These are phyloP conservation scores for Lepidocyrtinus sp. DNA, from an alignment of 2,888 invertebrate genomes.

Conservation along the genomic window DNA sequence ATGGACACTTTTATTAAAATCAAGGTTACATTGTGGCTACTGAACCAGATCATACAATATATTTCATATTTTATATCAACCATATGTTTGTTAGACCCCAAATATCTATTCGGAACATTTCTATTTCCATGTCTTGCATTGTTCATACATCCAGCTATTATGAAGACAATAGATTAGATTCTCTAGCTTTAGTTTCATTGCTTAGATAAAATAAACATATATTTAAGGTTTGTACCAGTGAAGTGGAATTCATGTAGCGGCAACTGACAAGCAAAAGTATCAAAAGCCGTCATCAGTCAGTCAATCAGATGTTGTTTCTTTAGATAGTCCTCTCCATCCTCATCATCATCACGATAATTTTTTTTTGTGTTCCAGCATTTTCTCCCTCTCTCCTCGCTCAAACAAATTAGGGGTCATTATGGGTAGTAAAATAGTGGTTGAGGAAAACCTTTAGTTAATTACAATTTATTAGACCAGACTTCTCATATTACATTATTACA, in stretches of 20 bases:
- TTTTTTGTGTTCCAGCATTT: slow-evolving; percentile 49
- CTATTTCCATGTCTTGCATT: too few species aligned
- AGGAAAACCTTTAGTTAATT: slow-evolving; percentile 66
- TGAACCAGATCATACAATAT: slow-evolving; percentile 18
- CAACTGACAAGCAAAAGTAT: slow-evolving; percentile 44
- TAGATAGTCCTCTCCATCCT: slow-evolving; percentile 13
- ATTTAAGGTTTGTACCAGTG: slow-evolving; percentile 4
- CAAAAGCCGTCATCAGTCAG: slow-evolving; percentile 53
- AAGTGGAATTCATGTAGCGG: slow-evolving; percentile 44
- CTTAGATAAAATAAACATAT: background rate
- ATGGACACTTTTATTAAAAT: slow-evolving; percentile 23
- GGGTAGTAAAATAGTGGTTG: slow-evolving; percentile 63
- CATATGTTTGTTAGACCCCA: too few species aligned
- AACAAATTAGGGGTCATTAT: slow-evolving; percentile 68
- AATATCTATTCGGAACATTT: too few species aligned
- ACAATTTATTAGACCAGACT: slow-evolving; percentile 68
- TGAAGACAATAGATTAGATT: background rate
- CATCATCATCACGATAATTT: slow-evolving; percentile 28
- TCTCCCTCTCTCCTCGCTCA: slow-evolving; percentile 19
- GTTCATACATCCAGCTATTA: background rate
- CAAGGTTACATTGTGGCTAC: slow-evolving; percentile 43
- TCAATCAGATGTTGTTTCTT: slow-evolving; percentile 52
- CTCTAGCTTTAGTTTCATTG: background rate
- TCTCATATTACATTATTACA: slow-evolving; percentile 48
- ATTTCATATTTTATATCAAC: background rate